Percentiles rank a stretch among this genome's conserved stretches.
Conservation (phyloP, 2,113 vertebrate genomes). For the Ursus arctos region DNA sequence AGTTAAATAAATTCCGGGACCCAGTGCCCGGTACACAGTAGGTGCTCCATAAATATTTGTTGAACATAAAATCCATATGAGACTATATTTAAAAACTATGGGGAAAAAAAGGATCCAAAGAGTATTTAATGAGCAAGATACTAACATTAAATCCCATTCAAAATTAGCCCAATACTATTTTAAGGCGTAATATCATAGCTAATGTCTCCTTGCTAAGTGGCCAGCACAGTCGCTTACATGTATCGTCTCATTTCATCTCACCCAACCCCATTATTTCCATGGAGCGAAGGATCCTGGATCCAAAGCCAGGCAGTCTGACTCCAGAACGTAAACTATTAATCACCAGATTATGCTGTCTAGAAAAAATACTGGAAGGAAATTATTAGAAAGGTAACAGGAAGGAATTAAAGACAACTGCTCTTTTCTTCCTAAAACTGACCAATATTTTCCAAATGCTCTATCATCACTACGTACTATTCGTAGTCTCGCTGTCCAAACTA, state of each 20-base stretch:
- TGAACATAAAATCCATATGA: neutral
- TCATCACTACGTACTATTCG: neutral
- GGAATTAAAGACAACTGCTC: neutral
- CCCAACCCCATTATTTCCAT: neutral
- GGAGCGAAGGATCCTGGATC: neutral
- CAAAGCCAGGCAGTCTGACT: neutral
- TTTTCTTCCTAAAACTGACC: neutral
- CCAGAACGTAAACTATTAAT: neutral
- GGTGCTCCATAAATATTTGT: neutral
- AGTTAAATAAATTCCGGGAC: neutral
- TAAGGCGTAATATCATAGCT: neutral
- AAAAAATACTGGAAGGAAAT: constrained; percentile 15
- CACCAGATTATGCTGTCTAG: neutral
- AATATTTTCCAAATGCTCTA: constrained; percentile 25
- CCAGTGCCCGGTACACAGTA: neutral
- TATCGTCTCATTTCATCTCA: neutral
- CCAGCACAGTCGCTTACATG: neutral
- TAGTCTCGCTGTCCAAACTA: neutral
- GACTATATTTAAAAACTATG: neutral
- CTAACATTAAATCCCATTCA: neutral
- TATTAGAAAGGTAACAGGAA: neutral
- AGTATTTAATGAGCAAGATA: neutral
- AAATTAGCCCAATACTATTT: neutral
- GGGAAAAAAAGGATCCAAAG: neutral
- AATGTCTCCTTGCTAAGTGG: neutral